A percentile compares a stretch with the other conserved stretches of the same genome.
Conservation (phyloP, 2,888 invertebrate genomes). For the Xestia xanthographa region DNA sequence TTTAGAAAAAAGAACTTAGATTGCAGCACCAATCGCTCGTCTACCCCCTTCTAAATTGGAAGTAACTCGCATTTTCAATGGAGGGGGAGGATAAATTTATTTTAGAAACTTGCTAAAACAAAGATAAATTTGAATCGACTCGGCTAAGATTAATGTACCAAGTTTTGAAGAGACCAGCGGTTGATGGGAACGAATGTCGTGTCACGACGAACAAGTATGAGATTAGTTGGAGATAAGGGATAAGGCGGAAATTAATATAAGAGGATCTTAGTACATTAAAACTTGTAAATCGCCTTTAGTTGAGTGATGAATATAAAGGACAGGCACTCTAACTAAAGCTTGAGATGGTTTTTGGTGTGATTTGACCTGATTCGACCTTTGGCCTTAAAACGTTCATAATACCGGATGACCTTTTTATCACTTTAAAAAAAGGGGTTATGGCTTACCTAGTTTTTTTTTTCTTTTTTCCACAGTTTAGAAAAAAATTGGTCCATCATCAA, state of each 20-base stretch:
- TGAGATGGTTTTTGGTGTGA: conserved; percentile 16
- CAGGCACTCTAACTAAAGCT: conserved; percentile 4
- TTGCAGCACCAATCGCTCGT: conserved; percentile 39
- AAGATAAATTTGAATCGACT: conserved; percentile 84
- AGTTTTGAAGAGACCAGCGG: conserved; percentile 69
- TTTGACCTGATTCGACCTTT: conserved; percentile 14
- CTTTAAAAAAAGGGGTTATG: too few relatives aligned
- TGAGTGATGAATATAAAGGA: conserved; percentile 37
- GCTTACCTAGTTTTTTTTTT: too few relatives aligned
- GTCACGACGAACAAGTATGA: conserved; percentile 59
- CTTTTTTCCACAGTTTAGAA: too few relatives aligned
- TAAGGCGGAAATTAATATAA: conserved; percentile 56
- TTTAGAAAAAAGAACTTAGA: conserved; percentile 15
- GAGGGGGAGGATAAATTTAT: conserved; percentile 74
- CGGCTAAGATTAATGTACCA: conserved; percentile 79
- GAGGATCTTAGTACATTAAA: conserved; percentile 56
- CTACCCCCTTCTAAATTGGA: conserved; percentile 56
- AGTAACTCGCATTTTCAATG: conserved; percentile 68
- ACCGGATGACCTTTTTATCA: too few relatives aligned
- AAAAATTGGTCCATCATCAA: too few relatives aligned
- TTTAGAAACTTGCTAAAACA: conserved; percentile 81
- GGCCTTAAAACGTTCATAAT: neutral
- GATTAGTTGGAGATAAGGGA: conserved; percentile 52
- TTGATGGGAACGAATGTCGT: conserved; percentile 65
- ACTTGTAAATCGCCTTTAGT: conserved; percentile 37